Conservation (phyloP, 2,888 invertebrate genomes). For the Sialis fuliginosa region DNA sequence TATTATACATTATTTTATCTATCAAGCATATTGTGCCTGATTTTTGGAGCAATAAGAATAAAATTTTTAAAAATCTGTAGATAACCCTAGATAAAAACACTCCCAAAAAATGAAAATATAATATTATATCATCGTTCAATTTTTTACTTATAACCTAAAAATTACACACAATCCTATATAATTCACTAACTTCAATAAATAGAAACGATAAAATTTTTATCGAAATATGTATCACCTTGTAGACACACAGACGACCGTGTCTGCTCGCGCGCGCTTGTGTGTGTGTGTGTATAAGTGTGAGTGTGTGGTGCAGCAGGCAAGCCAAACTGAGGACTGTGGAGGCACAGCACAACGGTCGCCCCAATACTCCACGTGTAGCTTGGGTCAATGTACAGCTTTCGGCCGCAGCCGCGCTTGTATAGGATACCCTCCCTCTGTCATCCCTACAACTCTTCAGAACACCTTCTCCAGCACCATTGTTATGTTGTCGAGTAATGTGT, state of each 20-base stretch:
- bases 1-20: too few relatives aligned
- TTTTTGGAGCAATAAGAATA: too few relatives aligned
- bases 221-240: too few relatives aligned
- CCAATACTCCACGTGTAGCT: conserved; percentile 1
- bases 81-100: too few relatives aligned
- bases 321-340: neutral
- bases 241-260: neutral
- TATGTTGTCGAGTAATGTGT: neutral
- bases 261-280: neutral
- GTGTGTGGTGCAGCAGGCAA: neutral
- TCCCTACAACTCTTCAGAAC: neutral
- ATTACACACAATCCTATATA: too few relatives aligned
- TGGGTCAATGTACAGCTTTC: neutral
- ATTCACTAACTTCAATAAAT: too few relatives aligned
- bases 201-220: too few relatives aligned
- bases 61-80: too few relatives aligned
- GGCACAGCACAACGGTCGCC: neutral
- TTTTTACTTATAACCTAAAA: too few relatives aligned
- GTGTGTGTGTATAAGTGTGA: neutral
- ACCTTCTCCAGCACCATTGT: neutral
- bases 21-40: too few relatives aligned
- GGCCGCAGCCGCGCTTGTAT: neutral
- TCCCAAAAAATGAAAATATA: too few relatives aligned
- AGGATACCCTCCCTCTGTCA: neutral
- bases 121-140: too few relatives aligned